phyloP scores from a whole-genome alignment of 2,113 vertebrate species.

The Pangasianodon hypophthalmus region DNA sequence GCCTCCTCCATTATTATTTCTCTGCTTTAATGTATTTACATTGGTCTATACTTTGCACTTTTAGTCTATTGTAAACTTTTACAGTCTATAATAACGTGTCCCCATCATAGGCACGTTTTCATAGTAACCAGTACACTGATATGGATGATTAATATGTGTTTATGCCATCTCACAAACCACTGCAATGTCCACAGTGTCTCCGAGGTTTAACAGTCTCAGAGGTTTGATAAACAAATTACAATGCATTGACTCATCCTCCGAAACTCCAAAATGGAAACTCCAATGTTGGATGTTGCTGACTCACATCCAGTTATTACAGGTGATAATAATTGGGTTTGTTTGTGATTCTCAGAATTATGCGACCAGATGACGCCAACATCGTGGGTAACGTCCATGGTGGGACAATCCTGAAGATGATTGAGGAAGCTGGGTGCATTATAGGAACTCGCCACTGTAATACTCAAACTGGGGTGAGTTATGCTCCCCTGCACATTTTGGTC shows the following conservation, averaged over 20 bases:
- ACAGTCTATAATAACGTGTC: not conserved
- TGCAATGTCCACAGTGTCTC: not conserved
- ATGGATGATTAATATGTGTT: not conserved
- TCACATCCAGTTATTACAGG: not conserved
- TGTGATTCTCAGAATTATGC: conserved; percentile 82
- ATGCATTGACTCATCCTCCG: not conserved
- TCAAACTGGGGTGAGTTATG: conserved; percentile 76
- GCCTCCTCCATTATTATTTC: not conserved
- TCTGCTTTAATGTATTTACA: not conserved
- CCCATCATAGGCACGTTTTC: too few species aligned
- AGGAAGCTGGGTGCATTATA: conserved; percentile 93
- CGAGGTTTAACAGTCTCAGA: not conserved
- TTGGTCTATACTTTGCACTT: not conserved
- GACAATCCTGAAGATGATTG: conserved; percentile 95
- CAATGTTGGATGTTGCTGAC: not conserved
- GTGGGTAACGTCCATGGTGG: conserved; percentile 92
- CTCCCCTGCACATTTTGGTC: too few species aligned
- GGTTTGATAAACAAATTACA: not conserved
- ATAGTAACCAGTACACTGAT: not conserved
- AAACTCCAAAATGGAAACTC: not conserved
- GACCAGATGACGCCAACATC: conserved; percentile 90
- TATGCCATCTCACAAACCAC: not conserved
- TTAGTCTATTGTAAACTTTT: not conserved
- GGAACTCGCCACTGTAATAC: conserved; percentile 93
- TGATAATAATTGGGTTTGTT: not conserved